Conservation (phyloP, 2,113 vertebrate species). For the Pangasianodon gigas region DNA sequence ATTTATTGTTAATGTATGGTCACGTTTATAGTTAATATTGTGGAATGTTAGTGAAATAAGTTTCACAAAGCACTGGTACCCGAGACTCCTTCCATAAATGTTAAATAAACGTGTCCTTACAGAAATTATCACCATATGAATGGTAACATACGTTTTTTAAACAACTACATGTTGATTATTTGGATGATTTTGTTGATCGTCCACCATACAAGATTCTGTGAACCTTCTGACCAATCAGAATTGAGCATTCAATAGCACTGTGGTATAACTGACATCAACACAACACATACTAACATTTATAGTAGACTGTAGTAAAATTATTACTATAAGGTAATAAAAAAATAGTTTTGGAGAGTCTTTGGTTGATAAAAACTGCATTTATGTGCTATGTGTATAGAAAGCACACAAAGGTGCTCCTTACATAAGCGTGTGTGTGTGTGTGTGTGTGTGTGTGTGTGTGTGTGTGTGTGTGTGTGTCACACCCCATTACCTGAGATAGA, state of each 20-base stretch:
- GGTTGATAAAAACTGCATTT: not conserved
- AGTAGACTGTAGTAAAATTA: not conserved
- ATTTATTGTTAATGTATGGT: not conserved
- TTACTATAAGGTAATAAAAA: not conserved
- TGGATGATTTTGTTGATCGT: not conserved
- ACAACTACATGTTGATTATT: too few species aligned
- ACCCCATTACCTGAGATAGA: conserved; percentile 78
- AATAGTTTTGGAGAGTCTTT: not conserved
- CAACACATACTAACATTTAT: not conserved
- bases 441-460: conserved; percentile 40
- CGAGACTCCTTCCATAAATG: not conserved
- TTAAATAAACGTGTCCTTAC: not conserved
- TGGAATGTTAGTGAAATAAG: not conserved
- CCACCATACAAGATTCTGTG: not conserved
- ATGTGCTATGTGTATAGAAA: not conserved
- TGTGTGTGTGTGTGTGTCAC: conserved; percentile 46
- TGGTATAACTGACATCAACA: not conserved
- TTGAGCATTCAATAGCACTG: not conserved
- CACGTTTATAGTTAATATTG: not conserved
- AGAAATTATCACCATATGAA: not conserved
- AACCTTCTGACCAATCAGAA: not conserved
- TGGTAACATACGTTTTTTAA: too few species aligned
- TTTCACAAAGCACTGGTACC: not conserved
- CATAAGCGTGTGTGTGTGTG: conserved; percentile 9
- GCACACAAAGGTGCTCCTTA: conserved; percentile 27